Evolutionary conservation across 2,797 vertebrate genomes (phyloP).

Genomic region (Garrulus glandarius): DNA sequence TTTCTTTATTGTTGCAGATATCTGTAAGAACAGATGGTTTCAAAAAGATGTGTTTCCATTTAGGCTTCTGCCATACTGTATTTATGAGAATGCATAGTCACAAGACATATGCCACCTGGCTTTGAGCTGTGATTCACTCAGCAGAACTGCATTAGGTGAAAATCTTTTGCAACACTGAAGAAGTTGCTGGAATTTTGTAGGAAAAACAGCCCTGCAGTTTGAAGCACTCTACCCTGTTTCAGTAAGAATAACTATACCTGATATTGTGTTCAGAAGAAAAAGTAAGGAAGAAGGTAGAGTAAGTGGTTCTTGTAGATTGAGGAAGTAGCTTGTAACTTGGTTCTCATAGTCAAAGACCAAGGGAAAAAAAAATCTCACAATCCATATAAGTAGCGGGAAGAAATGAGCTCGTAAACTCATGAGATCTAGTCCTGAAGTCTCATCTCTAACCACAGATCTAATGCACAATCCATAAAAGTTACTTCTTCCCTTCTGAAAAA

Average conservation of each 20-base stretch:
- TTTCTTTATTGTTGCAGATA: constrained; percentile 52
- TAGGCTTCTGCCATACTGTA: constrained; percentile 25
- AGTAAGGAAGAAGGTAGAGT: background rate
- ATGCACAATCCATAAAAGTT: background rate
- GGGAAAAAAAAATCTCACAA: background rate
- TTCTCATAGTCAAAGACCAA: background rate
- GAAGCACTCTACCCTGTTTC: background rate
- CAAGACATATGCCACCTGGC: constrained; percentile 41
- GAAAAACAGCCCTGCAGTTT: background rate
- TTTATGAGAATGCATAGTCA: constrained; percentile 27
- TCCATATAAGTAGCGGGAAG: background rate
- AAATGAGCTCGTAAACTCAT: background rate
- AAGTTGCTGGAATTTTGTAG: background rate
- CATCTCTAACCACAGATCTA: background rate
- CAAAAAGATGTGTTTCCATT: constrained; percentile 41
- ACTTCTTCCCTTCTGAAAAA: background rate
- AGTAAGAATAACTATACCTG: background rate
- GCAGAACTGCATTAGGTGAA: background rate
- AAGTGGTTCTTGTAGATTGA: background rate
- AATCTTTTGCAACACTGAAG: background rate
- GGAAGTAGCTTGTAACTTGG: background rate
- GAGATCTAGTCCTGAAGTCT: background rate
- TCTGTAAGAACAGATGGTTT: constrained; percentile 54
- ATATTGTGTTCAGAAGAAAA: background rate
- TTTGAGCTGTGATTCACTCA: constrained; percentile 6